Evolutionary conservation across 2,797 vertebrate species (phyloP).

Genomic region (Helicolenus hilgendorfi): DNA sequence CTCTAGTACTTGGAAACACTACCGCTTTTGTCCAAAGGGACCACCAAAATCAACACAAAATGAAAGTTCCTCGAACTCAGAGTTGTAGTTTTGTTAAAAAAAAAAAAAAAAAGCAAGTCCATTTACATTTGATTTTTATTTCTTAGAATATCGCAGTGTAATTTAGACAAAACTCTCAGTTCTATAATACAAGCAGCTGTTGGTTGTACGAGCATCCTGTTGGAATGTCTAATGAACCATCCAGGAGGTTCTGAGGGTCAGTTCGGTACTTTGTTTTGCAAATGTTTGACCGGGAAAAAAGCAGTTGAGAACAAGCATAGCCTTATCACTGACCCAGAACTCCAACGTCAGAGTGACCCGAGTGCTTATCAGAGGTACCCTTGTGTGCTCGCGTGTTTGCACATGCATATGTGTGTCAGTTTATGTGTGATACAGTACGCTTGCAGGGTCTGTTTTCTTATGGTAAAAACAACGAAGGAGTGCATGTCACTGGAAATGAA

Average conservation of each 20-base stretch:
- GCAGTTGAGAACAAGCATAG: slow-evolving; percentile 63
- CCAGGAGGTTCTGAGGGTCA: slow-evolving; percentile 19
- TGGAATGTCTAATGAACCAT: neutral
- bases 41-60: neutral
- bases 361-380: slow-evolving; percentile 70
- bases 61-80: neutral
- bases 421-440: neutral
- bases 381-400: slow-evolving; percentile 18
- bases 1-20: no score
- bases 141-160: neutral
- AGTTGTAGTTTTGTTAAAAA: neutral
- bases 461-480: neutral
- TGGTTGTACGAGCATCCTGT: neutral
- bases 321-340: slow-evolving; percentile 81
- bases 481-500: neutral
- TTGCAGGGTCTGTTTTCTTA: neutral
- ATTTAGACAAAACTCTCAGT: neutral
- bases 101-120: no score
- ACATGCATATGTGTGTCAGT: neutral
- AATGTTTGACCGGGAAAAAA: slow-evolving; percentile 60
- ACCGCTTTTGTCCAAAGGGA: no score
- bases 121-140: neutral
- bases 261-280: slow-evolving; percentile 36
- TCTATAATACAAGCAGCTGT: neutral
- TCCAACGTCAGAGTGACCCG: slow-evolving; percentile 57